These are phyloP conservation scores for Acanthosoma haemorrhoidale DNA, from an alignment of 2,888 invertebrate species.

Conservation along the genomic window DNA sequence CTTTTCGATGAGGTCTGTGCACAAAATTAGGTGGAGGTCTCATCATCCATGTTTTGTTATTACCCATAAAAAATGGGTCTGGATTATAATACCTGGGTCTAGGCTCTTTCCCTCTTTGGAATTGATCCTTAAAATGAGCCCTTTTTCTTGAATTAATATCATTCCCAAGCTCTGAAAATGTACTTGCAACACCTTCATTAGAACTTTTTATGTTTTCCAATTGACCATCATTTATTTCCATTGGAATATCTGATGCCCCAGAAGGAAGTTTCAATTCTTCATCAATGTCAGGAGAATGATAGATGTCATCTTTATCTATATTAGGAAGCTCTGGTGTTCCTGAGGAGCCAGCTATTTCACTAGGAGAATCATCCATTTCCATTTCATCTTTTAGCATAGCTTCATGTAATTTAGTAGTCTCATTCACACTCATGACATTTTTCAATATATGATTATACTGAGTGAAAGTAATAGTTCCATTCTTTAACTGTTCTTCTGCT, in stretches of 20 bases:
- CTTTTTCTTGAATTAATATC: conserved; percentile 1
- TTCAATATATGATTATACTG: conserved; percentile 71
- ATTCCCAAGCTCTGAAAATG: background rate
- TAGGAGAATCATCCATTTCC: conserved; percentile 18
- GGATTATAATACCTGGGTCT: conserved; percentile 5
- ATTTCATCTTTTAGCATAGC: conserved; percentile 59
- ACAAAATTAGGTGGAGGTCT: conserved; percentile 16
- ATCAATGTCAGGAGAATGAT: conserved; percentile 28
- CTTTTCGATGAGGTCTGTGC: conserved; percentile 16
- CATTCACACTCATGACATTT: conserved; percentile 69
- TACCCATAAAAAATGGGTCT: conserved; percentile 7
- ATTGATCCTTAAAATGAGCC: conserved; percentile 1
- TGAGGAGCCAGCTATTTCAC: background rate
- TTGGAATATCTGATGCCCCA: background rate
- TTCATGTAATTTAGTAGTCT: conserved; percentile 68
- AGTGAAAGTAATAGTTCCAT: conserved; percentile 66
- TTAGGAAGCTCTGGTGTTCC: background rate
- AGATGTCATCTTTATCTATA: conserved; percentile 29
- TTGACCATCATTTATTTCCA: background rate
- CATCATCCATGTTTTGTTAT: background rate
- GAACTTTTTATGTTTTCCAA: conserved; percentile 2
- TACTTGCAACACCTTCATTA: background rate
- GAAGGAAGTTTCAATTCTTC: conserved; percentile 27
- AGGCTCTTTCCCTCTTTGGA: background rate
- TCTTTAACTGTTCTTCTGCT: conserved; percentile 71